Base-by-base conservation (phyloP, 2,888 invertebrate species). In the Nezara viridula region DNA sequence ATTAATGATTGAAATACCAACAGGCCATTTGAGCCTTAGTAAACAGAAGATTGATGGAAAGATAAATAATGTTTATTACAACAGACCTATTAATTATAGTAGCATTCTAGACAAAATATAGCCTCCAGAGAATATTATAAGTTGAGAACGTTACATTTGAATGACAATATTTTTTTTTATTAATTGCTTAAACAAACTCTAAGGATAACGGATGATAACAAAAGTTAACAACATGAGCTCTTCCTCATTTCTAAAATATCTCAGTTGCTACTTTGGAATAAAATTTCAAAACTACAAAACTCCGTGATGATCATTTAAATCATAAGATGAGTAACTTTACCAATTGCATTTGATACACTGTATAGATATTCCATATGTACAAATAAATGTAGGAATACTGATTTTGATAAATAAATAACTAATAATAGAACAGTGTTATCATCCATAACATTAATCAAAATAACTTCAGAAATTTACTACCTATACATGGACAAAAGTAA, bases 381-480 rank as follows among this genome's bases (percentile, higher is more conserved):
- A 73, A 19, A 73, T 37, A 21, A 73, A 73, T 19, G 32, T 73
- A 73, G 19, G 19, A 73, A 73, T 73, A 73, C 66, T 73, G 66
- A 37, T 73, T 37, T 73, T 73, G 60, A 73, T 37, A 27, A 73
- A 73, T 73, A 73, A 73, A 73, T 73, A 73, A 14, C 66, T 73
- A 73, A 73, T 19, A 37, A 73, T 73, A 73, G 32, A 73, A 73
- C 0, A 32, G 27, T 27, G 16, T 73, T 73, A 37, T 73, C 19
- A 37, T 73, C 9, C 24, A 73, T 6, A 73, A 73, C 21, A 73
- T 60, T 60, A 60, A 60, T 60, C 27, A 32, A 60, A 55, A 60
- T 16, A 27, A 60, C 0, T 32, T 73, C 21, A 37, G 19, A 73
- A 37, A 37, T 9, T 60, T 2, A 73, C 66, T 73, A 73, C 66